Base-by-base conservation (phyloP, 2,113 vertebrate genomes). In the Anguilla japonica region DNA sequence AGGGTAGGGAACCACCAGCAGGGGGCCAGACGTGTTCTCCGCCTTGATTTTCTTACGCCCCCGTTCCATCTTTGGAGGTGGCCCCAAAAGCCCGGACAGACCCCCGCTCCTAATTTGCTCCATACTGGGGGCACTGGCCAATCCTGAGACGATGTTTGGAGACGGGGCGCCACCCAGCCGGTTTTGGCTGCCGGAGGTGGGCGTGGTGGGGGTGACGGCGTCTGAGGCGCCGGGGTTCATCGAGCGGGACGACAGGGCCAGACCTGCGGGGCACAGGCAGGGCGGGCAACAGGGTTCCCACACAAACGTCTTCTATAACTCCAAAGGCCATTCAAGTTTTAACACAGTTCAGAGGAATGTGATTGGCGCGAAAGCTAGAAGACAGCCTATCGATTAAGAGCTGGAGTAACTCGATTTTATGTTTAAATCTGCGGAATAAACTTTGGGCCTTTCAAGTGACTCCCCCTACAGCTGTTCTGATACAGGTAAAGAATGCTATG, bases 1-100 rank as follows among this genome's bases (percentile, higher is more conserved):
- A 63, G 98, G 98, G 90, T 99, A 99, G 6, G 98, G 98, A 84
- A 99, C 97, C 89, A 99, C 98, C 79, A 99, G 96, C 79, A 99
- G 95, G 0, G 97, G 97, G 7, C 98, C 97, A 0, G 97, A 94
- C 0, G 94, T 91, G 90, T 98, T 97, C 92, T 99, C 98, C 0
- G 98, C 98, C 91, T 99, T 99, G 91, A 99, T 99, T 95, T 99
- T 99, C 94, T 99, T 99, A 8, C 98, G 96, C 53, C 98, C 98
- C 0, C 98, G 95, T 34, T 98, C 96, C 0, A 96, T 91, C 90
- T 98, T 99, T 81, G 97, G 96, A 6, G 95, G 95, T 0, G 96
- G 95, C 9, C 98, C 98, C 93, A 99, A 93, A 91, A 99, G 95
- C 84, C 98, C 97, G 0, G 98, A 97, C 89, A 98, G 95, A 85